Evolutionary conservation across 1,140 invertebrate species (phyloP), one percentile per base, ranked within the genome.

Genomic region (Heliconius melpomene): DNA sequence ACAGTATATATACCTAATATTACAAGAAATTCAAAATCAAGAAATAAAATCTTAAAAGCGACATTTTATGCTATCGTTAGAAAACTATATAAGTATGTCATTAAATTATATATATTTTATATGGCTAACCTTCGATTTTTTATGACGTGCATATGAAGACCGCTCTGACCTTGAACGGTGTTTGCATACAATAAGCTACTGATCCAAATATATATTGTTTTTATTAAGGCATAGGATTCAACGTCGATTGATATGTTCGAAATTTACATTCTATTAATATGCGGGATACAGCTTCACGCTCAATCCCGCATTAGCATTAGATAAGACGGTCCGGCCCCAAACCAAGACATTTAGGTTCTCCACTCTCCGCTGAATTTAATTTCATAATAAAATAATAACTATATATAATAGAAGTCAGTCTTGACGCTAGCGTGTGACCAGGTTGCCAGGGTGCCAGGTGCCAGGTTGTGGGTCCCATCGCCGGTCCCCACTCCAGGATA

Each of bases 181-280:
- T 66, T 66, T 66, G 60, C 60, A 66, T 66, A 66, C 60, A 66
- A 66, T 66, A 29, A 23, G 11, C 11, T 7, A 66, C 26, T 66
- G 13, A 66, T 66, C 60, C 26, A 66, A 66, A 66, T 66, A 23
- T 57, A 66, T 66, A 66, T 66, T 29, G 6, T 66, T 66, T 66
- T 26, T 16, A 29, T 29, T 29, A 66, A 66, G 23, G 23, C 3
- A 29, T 29, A 66, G 23, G 60, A 66, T 66, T 13, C 13, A 66
- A 23, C n/a, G n/a, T n/a, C 23, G n/a, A 57, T 26, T 66, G 60
- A 66, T 66, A 29, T 66, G 23, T 29, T 66, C 23, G 26, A 66
- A 66, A 66, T 29, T 66, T 13, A 29, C 26, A 66, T 66, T 66
- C 29, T 66, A 66, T 66, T 29, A 16, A 29, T 66, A 66, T 66